Base-by-base conservation (phyloP, 2,113 vertebrate genomes). In the Gallinago undulata region DNA sequence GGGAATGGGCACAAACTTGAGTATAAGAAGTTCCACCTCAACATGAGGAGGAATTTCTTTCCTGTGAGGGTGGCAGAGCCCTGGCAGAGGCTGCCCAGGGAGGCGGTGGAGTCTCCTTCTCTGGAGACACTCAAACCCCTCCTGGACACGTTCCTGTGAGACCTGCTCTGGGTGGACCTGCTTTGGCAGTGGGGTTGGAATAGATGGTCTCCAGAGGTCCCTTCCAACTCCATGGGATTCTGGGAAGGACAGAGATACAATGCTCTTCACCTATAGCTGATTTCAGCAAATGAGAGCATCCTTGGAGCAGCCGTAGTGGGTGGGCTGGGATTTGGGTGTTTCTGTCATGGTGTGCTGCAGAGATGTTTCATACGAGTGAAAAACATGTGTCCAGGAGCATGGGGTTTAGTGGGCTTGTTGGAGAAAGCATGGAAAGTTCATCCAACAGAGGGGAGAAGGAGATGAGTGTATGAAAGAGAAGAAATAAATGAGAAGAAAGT, bases 351-450 rank as follows among this genome's bases (percentile, higher is more conserved):
- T 18, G 23, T 37, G 74, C 11, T 59, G 47, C 47, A 14, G 43
- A 21, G 50, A 3, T 19, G 30, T 33, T 19, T 87, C 10, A 4
- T 23, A n/a, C 13, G 2, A 1, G 47, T 17, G 64, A 66, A 60
- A 11, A 22, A 18, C 17, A 10, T 1, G 0, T n/a, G 39, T 55
- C 39, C 19, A 2, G 35, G 30, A 50, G 37, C 4, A 1, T 39
- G 37, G 28, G 13, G 10, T 39, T 63, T 70, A 19, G 25, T 9
- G 28, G 30, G n/a, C 39, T 7, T 7, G 8, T 8, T 30, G 23
- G 27, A 72, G 59, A 68, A 79, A 53, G 17, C 18, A 1, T 6
- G n/a, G 43, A 2, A 39, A 6, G n/a, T 27, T 63, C 23, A 12
- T 9, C 18, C 28, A 77, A 21, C 11, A 7, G 39, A 35, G 27